Percentiles rank a stretch among this genome's conserved stretches.
These are phyloP conservation scores for Diplodus puntazzo DNA, from an alignment of 2,797 vertebrate genomes.

Conservation along the genomic window DNA sequence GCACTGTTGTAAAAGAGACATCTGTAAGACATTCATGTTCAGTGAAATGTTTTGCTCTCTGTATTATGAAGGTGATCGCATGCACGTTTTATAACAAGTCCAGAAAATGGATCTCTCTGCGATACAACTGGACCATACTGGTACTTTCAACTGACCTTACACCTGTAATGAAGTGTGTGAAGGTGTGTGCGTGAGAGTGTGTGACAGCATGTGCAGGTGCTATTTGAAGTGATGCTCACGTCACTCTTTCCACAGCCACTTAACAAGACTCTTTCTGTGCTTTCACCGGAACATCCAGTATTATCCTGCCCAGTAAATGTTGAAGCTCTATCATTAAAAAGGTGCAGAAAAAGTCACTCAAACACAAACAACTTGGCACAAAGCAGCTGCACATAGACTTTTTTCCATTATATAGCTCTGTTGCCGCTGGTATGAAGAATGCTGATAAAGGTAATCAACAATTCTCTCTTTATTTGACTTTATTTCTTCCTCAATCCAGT, in stretches of 20 bases:
- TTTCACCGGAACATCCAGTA: slow-evolving; percentile 26
- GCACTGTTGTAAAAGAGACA: background rate
- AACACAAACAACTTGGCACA: background rate
- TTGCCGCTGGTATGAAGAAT: slow-evolving; percentile 13
- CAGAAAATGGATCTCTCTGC: background rate
- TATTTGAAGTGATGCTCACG: background rate
- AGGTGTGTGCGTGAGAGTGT: background rate
- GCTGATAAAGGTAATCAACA: background rate
- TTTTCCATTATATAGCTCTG: background rate
- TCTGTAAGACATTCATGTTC: background rate
- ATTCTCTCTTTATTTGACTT: background rate
- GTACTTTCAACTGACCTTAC: background rate
- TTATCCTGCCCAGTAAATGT: slow-evolving; percentile 22
- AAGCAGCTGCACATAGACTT: background rate
- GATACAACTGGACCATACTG: background rate
- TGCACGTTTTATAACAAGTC: background rate
- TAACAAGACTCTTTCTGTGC: slow-evolving; percentile 22
- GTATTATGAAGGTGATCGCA: background rate
- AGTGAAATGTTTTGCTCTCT: background rate
- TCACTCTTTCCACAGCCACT: slow-evolving; percentile 44
- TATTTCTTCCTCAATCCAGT: background rate
- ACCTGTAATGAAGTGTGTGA: background rate
- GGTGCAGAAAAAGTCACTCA: background rate
- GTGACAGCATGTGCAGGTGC: background rate
- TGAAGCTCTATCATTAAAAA: slow-evolving; percentile 12